Evolutionary conservation across 2,888 invertebrate species (phyloP), one percentile per base, ranked within the genome.

Genomic region (Drosophila siamana): DNA sequence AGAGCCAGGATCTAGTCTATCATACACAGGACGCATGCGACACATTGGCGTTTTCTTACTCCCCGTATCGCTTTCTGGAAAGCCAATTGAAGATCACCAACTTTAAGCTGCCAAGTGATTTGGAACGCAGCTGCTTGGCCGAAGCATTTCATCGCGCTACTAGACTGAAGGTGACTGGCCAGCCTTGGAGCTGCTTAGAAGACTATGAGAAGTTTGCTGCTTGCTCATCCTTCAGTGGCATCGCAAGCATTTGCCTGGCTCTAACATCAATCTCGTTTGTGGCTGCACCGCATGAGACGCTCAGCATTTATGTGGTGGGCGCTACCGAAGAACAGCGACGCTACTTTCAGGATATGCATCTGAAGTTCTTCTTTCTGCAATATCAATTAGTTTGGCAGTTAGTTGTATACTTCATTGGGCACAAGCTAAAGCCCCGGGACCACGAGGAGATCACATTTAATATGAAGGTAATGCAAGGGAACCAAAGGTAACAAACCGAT

Each of bases 171-270:
- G 36, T 89, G 0, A 54, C 72, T 1, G 7, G 50, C 2, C 47
- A 74, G n/a, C 82, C 85, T 0, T 84, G 78, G 24, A 54, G 54
- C 6, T 73, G 36, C 6, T 26, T 80, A 7, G 28, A 56, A 7
- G 73, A 77, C 4, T 91, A 87, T 73, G 76, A 88, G 43, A 30
- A 69, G 6, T 90, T 89, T 68, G 68, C 83, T 0, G 68, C 72
- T 4, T 86, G 79, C 4, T 86, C 89, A 4, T 84, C 86, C 8
- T 91, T 89, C 16, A 91, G 91, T 26, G 90, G 86, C 59, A 80
- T 91, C 13, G 81, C 68, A 13, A 87, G 88, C 9, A 69, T 91
- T 41, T 84, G 89, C 7, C 78, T 86, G 54, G 75, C 76, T 0
- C 28, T 91, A 0, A 60, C 71, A 1, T 48, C 81, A 13, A 61